Evolutionary conservation across 2,888 invertebrate species (phyloP).

Genomic region (Ectemnius cavifrons): DNA sequence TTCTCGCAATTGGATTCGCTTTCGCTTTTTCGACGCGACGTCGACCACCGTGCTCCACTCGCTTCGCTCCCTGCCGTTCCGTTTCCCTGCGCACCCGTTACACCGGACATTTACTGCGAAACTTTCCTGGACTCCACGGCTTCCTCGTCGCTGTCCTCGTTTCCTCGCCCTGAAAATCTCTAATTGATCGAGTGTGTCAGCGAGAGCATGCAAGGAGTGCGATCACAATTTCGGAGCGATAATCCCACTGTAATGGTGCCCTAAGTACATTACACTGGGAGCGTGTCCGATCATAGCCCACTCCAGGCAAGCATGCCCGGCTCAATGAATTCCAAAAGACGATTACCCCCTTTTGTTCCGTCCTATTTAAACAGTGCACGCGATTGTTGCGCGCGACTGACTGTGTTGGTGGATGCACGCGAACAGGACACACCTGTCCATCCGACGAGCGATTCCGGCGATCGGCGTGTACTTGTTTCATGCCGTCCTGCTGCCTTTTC

Average conservation of each 20-base stretch:
- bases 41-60: neutral
- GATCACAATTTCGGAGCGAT: too few relatives aligned
- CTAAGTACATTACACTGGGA: too few relatives aligned
- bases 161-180: too few relatives aligned
- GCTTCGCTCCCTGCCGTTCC: neutral
- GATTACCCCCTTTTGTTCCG: slow-evolving; percentile 3
- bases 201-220: too few relatives aligned
- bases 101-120: too few relatives aligned
- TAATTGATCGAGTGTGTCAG: too few relatives aligned
- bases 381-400: slow-evolving; percentile 4
- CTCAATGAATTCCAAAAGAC: slow-evolving; percentile 1
- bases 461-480: too few relatives aligned
- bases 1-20: slow-evolving; percentile 6
- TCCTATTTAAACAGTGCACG: slow-evolving; percentile 4
- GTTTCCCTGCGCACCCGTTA: too few relatives aligned
- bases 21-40: neutral
- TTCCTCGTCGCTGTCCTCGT: too few relatives aligned
- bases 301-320: neutral
- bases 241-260: too few relatives aligned
- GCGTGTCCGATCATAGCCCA: neutral
- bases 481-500: too few relatives aligned
- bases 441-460: neutral
- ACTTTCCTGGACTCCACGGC: too few relatives aligned
- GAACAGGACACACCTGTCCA: neutral
- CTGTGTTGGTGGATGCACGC: neutral